Evolutionary conservation across 2,888 invertebrate species (phyloP), one percentile per base, ranked within the genome.

Genomic region (Hydriomena furcata): DNA sequence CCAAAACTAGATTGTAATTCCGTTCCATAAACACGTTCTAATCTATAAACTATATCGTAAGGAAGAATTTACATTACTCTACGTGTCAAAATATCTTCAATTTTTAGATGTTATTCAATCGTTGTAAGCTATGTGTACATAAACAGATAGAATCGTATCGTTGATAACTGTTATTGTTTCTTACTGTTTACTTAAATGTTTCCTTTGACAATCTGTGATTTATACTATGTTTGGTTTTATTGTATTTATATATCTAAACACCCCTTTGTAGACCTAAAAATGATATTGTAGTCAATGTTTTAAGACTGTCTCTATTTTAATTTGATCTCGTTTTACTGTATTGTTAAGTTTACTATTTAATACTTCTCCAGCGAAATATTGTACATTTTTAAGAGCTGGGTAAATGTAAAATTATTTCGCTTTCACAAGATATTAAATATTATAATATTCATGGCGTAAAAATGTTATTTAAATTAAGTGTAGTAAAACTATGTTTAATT

Each of bases 301-400:
- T 73, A 76, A 82, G 79, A 74, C 76, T 78, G 78, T 45, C 28
- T 38, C 13, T 76, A 51, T 66, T 51, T 68, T 54, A 52, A 48
- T 61, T 45, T 54, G 51, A 25, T 46, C 58, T 58, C 60, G 43
- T 53, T 23, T 58, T 58, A 53, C 58, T 63, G 61, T 61, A 48
- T 56, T 38, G 40, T 51, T 17, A 27, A 53, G 61, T 50, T 51
- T 34, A 34, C n/a, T 42, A 25, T 36, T 32, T 25, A 30, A 38
- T 32, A 37, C 44, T 53, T 54, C 48, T 67, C 58, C 56, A 54
- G 82, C 79, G 83, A 86, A 81, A 76, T 75, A 78, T 84, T 84
- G 60, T 86, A 86, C 85, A 86, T 88, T 87, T 84, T 71, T 57
- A 41, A 65, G 81, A 89, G 89, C 89, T 89, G 89, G 88, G 87